These are phyloP conservation scores for Hyperoplus lanceolatus DNA, from an alignment of 2,797 vertebrate genomes.

Conservation along the genomic window DNA sequence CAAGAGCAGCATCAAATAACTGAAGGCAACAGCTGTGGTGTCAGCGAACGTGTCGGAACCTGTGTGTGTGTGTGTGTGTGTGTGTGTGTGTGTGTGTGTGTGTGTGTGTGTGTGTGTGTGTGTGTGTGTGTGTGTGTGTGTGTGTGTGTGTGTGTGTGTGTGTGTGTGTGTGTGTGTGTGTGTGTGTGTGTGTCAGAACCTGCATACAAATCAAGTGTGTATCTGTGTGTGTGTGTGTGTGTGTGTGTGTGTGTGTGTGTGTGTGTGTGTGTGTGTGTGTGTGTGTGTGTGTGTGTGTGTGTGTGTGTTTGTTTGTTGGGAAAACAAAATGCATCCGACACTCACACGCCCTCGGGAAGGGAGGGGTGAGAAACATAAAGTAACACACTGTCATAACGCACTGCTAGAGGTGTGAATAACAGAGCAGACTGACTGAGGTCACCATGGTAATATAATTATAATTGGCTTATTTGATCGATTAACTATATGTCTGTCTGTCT, in stretches of 20 bases:
- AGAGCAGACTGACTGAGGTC: slow-evolving; percentile 22
- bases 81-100: no score
- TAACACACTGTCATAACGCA: background rate
- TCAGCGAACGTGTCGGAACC: background rate
- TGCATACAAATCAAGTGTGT: slow-evolving; percentile 40
- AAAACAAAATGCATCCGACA: slow-evolving; percentile 50
- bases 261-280: no score
- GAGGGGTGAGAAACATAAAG: slow-evolving; percentile 15
- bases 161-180: background rate
- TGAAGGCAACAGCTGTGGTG: slow-evolving; percentile 43
- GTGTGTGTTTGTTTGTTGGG: slow-evolving; percentile 21
- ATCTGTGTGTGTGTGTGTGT: no score
- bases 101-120: no score
- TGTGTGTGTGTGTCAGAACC: slow-evolving; percentile 33
- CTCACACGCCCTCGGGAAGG: slow-evolving; percentile 14
- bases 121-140: no score
- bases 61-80: background rate
- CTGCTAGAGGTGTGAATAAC: slow-evolving; percentile 14
- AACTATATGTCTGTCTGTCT: slow-evolving; percentile 16
- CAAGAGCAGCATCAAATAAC: slow-evolving; percentile 10
- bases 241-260: no score
- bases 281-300: no score
- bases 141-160: background rate
- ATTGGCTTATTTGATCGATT: no score
- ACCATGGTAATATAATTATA: slow-evolving; percentile 13